A percentile compares a stretch with the other conserved stretches of the same genome.
Conservation (phyloP, 1,140 invertebrate genomes). For the Trichogramma pretiosum region DNA sequence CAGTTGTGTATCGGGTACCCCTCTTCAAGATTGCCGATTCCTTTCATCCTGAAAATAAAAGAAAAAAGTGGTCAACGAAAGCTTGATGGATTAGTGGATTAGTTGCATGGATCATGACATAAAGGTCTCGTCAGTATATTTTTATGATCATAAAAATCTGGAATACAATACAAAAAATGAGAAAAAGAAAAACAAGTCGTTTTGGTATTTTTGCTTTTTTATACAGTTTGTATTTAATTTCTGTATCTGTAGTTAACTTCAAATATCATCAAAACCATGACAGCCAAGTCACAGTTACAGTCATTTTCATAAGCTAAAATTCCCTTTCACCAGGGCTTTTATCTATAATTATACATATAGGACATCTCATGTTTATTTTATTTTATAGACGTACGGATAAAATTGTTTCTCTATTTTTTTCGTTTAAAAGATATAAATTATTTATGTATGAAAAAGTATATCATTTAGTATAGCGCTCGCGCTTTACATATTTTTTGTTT, state of each 20-base stretch:
- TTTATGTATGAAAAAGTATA: conserved; percentile 20
- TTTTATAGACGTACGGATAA: conserved; percentile 4
- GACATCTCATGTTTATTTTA: not conserved
- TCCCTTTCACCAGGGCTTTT: too few relatives aligned
- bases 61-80: conserved; percentile 22
- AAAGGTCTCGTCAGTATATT: conserved; percentile 18
- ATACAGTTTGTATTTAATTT: conserved; percentile 35
- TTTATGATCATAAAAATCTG: too few relatives aligned
- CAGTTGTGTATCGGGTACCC: conserved; percentile 44
- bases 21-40: conserved; percentile 27
- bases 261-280: conserved; percentile 1
- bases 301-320: conserved; percentile 1
- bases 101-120: conserved; percentile 16
- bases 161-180: too few relatives aligned
- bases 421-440: not conserved
- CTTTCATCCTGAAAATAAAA: conserved; percentile 37
- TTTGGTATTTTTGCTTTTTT: too few relatives aligned
- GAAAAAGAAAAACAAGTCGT: too few relatives aligned
- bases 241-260: conserved; percentile 17
- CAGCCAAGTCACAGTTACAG: conserved; percentile 14
- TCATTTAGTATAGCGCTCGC: conserved; percentile 17
- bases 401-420: conserved; percentile 5
- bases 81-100: conserved; percentile 10
- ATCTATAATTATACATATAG: too few relatives aligned
- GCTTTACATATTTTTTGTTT: conserved; percentile 3